Evolutionary conservation across 2,888 invertebrate genomes (phyloP).

Genomic region (Drosophila leonis): DNA sequence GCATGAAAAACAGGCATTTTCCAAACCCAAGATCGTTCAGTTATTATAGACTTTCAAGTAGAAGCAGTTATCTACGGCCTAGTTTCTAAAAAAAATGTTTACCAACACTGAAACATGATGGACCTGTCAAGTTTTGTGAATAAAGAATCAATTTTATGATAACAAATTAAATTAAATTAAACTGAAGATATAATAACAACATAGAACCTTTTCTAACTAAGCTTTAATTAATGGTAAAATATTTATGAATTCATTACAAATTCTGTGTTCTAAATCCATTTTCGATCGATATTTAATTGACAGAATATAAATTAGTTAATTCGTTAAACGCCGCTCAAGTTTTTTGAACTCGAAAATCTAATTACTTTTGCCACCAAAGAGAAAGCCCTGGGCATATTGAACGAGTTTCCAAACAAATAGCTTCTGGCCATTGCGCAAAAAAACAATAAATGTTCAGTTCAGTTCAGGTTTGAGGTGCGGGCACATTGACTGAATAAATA

Average conservation of each 20-base stretch:
- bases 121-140: no score
- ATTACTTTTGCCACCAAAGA: conserved; percentile 31
- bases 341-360: background rate
- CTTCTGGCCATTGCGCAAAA: conserved; percentile 17
- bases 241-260: background rate
- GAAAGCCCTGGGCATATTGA: conserved; percentile 5
- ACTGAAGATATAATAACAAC: background rate
- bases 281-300: background rate
- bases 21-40: no score
- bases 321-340: background rate
- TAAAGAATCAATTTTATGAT: background rate
- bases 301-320: background rate
- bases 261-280: background rate
- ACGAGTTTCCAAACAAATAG: conserved; percentile 34
- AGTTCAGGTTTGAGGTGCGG: conserved; percentile 23
- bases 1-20: no score
- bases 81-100: no score
- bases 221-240: background rate
- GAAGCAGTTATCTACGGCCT: no score
- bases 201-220: background rate
- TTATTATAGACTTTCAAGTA: no score
- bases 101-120: no score
- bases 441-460: background rate
- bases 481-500: conserved; percentile 17
- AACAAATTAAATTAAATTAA: background rate